phyloP scores from a whole-genome alignment of 2,113 vertebrate species.

The Smithornis capensis region DNA sequence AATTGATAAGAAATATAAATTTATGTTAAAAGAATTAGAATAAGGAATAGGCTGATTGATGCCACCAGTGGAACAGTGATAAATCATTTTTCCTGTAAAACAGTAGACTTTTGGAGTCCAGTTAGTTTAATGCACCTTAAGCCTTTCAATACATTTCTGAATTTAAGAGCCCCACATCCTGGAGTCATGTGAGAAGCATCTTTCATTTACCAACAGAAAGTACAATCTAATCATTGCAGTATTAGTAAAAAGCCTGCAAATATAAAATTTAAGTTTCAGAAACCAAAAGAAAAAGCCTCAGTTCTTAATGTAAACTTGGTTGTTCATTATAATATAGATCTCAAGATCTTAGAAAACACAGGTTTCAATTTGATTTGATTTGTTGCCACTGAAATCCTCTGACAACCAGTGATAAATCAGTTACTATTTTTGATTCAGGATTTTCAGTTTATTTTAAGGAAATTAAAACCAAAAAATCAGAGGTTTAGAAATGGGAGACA shows the following conservation, averaged over 20 bases:
- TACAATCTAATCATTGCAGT: neutral
- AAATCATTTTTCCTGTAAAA: neutral
- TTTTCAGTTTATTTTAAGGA: neutral
- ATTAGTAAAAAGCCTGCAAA: neutral
- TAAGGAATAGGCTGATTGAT: neutral
- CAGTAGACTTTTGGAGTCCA: neutral
- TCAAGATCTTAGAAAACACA: neutral
- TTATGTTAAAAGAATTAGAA: neutral
- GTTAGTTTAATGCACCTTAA: neutral
- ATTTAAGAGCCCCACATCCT: neutral
- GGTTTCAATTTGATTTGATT: neutral
- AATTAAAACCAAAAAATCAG: neutral
- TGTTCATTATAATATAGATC: neutral
- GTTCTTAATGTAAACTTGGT: neutral
- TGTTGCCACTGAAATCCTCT: neutral
- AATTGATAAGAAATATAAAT: neutral
- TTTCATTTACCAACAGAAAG: neutral
- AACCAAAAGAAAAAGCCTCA: neutral
- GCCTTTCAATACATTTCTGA: neutral
- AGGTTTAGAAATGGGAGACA: neutral
- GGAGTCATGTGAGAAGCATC: neutral
- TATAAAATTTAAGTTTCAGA: neutral
- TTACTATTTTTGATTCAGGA: neutral
- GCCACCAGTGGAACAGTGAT: neutral
- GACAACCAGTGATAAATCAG: neutral